Percentiles rank a stretch among this genome's conserved stretches.
Conservation (phyloP, 2,888 invertebrate species). For the Blera fallax region DNA sequence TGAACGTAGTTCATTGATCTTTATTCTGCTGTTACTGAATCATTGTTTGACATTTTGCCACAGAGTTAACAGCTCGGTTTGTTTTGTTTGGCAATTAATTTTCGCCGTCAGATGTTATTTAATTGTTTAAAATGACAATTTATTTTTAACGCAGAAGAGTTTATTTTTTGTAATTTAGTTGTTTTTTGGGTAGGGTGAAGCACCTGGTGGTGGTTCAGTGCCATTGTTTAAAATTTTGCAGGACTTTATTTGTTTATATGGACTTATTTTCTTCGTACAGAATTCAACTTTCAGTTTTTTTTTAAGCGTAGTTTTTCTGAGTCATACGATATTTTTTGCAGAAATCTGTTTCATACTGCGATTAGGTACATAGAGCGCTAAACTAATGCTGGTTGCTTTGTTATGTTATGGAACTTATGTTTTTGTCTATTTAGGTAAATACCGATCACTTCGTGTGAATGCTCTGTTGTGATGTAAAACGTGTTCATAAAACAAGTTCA, state of each 20-base stretch:
- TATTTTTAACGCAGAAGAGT: not conserved
- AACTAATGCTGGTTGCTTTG: no score
- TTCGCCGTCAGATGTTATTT: slow-evolving; percentile 20
- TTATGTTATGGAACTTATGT: no score
- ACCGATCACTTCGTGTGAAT: no score
- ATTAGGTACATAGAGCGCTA: no score
- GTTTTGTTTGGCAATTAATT: slow-evolving; percentile 15
- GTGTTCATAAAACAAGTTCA: no score
- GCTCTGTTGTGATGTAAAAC: no score
- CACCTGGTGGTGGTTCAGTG: slow-evolving; percentile 28
- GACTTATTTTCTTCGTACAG: not conserved
- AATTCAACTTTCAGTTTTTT: not conserved
- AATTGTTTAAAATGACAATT: slow-evolving; percentile 18
- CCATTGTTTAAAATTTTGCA: no score
- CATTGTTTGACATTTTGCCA: slow-evolving; percentile 24
- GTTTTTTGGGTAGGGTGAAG: slow-evolving; percentile 4
- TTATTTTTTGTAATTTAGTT: not conserved
- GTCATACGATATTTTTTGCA: no score
- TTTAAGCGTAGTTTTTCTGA: not conserved
- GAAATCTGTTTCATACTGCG: no score
- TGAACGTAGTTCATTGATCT: slow-evolving; percentile 30
- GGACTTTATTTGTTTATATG: not conserved
- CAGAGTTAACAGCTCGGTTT: not conserved
- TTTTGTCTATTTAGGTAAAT: no score
- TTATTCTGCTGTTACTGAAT: slow-evolving; percentile 1